A percentile compares a stretch with the other conserved stretches of the same genome.
Conservation (phyloP, 2,888 invertebrate genomes). For the Andrena minutula region DNA sequence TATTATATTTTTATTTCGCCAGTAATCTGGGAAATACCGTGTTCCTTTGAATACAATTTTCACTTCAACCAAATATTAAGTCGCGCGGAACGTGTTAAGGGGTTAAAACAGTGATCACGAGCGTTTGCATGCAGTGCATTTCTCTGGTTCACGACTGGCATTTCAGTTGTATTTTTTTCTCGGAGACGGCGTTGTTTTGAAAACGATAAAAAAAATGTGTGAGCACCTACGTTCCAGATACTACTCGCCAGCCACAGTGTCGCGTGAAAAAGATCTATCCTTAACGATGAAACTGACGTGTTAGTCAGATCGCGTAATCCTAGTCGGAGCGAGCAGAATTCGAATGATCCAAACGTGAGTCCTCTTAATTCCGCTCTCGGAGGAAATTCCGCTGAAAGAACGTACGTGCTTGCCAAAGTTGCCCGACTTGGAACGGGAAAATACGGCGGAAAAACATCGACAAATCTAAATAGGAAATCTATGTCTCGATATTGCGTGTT, state of each 20-base stretch:
- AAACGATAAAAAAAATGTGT: no score
- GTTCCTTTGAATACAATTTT: neutral
- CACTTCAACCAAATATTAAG: neutral
- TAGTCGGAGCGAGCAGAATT: neutral
- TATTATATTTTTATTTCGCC: no score
- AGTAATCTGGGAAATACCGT: neutral
- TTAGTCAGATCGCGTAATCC: slow-evolving; percentile 20
- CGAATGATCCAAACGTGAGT: neutral
- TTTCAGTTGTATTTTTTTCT: no score
- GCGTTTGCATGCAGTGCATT: no score
- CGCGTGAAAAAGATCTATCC: neutral
- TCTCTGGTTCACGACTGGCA: no score
- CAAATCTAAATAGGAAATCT: slow-evolving; percentile 46
- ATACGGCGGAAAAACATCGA: slow-evolving; percentile 26
- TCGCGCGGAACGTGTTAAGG: neutral
- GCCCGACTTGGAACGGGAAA: neutral
- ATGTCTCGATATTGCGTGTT: slow-evolving; percentile 44
- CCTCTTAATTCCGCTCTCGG: slow-evolving; percentile 20
- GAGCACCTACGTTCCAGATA: no score
- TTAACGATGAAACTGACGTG: neutral
- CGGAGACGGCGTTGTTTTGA: no score
- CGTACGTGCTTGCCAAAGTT: slow-evolving; percentile 16
- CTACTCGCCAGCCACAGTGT: no score
- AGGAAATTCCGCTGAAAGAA: slow-evolving; percentile 1
- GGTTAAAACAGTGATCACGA: neutral